Conservation (phyloP, 2,113 vertebrate genomes). For the Piaya cayana region DNA sequence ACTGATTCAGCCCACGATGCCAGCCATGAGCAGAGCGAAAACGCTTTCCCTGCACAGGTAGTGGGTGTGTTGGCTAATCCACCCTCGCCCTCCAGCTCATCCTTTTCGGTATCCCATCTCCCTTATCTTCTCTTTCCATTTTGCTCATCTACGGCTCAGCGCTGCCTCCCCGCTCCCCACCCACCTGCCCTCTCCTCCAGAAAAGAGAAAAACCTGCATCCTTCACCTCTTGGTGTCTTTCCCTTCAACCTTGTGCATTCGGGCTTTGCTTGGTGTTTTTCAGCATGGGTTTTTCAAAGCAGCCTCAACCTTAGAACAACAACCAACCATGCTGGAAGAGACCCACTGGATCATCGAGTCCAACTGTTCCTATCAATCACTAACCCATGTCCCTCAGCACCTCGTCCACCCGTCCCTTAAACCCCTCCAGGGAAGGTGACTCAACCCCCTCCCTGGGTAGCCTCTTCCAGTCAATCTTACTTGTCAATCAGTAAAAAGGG, state of each 20-base stretch:
- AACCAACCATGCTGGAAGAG: too few species aligned
- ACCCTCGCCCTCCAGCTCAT: not conserved
- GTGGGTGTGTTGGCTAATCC: not conserved
- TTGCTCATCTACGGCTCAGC: not conserved
- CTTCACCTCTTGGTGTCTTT: too few species aligned
- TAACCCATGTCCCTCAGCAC: too few species aligned
- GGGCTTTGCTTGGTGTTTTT: not conserved
- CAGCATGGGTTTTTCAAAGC: not conserved
- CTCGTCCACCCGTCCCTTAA: too few species aligned
- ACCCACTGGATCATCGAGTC: too few species aligned
- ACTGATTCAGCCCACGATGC: not conserved
- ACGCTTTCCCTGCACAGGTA: not conserved
- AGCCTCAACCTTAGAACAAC: too few species aligned
- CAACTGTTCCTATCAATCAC: too few species aligned
- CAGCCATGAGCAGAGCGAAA: not conserved
- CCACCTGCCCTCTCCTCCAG: not conserved
- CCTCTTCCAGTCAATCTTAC: too few species aligned
- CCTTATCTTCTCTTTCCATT: not conserved
- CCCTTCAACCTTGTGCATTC: rapidly evolving
- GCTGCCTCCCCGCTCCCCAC: not conserved
- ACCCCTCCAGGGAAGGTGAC: too few species aligned
- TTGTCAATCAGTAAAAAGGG: not conserved
- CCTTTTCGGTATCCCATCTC: not conserved
- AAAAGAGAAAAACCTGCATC: not conserved
- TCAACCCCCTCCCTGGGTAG: too few species aligned